A percentile compares a stretch with the other conserved stretches of the same genome.
These are phyloP conservation scores for Schrankia costaestrigalis DNA, from an alignment of 2,888 invertebrate genomes.

Conservation along the genomic window DNA sequence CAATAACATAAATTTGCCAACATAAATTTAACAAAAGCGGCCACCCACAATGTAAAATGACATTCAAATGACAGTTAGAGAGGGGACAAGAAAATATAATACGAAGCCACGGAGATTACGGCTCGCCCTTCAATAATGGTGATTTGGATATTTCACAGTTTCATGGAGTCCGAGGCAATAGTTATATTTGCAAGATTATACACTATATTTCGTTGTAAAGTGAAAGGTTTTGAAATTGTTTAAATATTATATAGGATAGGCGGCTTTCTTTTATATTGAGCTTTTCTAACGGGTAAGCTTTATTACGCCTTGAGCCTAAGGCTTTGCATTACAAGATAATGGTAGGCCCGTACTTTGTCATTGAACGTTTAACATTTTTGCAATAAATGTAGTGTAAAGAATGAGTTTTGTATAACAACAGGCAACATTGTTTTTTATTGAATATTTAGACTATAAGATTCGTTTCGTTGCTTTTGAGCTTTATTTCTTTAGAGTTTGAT, in stretches of 20 bases:
- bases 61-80: slow-evolving; percentile 23
- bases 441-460: too few species aligned
- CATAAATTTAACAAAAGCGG: too few species aligned
- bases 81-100: slow-evolving; percentile 25
- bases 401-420: too few species aligned
- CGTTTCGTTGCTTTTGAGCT: too few species aligned
- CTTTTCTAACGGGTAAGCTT: slow-evolving; percentile 4
- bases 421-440: too few species aligned
- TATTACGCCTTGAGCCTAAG: neutral
- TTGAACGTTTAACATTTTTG: too few species aligned
- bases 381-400: too few species aligned
- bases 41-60: slow-evolving; percentile 43
- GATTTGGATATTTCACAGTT: slow-evolving; percentile 44
- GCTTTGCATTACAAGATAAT: neutral
- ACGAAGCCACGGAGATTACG: slow-evolving; percentile 16
- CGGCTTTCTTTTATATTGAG: slow-evolving; percentile 6
- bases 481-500: too few species aligned
- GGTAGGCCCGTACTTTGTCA: too few species aligned
- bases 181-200: slow-evolving; percentile 21
- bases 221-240: slow-evolving; percentile 33
- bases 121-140: slow-evolving; percentile 37
- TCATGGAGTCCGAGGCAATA: slow-evolving; percentile 13
- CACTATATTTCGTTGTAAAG: slow-evolving; percentile 31
- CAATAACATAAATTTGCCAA: too few species aligned
- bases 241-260: slow-evolving; percentile 5